phyloP scores from a whole-genome alignment of 92 coral and sea anemone genomes.

The Umimayanthus kanabou region DNA sequence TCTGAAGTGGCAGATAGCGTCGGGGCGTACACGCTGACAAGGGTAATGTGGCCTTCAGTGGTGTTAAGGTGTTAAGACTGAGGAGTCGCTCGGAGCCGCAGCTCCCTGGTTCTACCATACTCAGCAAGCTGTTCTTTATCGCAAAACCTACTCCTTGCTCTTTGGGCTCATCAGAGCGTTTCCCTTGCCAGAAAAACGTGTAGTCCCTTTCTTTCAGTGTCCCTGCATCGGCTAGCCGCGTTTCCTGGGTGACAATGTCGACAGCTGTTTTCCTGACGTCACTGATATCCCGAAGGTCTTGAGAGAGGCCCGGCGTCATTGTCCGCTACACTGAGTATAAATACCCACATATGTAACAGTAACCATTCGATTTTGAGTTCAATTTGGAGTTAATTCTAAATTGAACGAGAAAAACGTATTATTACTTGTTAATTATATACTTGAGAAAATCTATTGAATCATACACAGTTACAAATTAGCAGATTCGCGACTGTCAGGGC shows the following conservation, averaged over 20 bases:
- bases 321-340: too few species aligned
- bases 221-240: not conserved
- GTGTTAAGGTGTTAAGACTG: conserved; percentile 34
- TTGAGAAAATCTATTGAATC: too few species aligned
- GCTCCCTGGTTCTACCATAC: conserved; percentile 43
- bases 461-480: too few species aligned
- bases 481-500: too few species aligned
- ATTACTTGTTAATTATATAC: too few species aligned
- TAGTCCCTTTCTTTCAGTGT: too few species aligned
- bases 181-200: too few species aligned
- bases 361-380: too few species aligned
- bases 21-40: conserved; percentile 52
- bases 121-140: conserved; percentile 36
- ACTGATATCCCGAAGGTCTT: not conserved
- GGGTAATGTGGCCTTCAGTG: conserved; percentile 44
- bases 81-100: conserved; percentile 33
- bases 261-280: conserved; percentile 26
- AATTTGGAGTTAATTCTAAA: too few species aligned
- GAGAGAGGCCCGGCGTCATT: too few species aligned
- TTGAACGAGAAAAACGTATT: too few species aligned
- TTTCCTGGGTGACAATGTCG: conserved; percentile 8
- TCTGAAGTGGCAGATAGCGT: conserved; percentile 41
- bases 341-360: too few species aligned
- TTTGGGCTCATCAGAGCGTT: not conserved
- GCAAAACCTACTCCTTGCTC: conserved; percentile 48